These are phyloP conservation scores for Cosmia pyralina DNA, from an alignment of 2,888 invertebrate genomes.

Conservation along the genomic window DNA sequence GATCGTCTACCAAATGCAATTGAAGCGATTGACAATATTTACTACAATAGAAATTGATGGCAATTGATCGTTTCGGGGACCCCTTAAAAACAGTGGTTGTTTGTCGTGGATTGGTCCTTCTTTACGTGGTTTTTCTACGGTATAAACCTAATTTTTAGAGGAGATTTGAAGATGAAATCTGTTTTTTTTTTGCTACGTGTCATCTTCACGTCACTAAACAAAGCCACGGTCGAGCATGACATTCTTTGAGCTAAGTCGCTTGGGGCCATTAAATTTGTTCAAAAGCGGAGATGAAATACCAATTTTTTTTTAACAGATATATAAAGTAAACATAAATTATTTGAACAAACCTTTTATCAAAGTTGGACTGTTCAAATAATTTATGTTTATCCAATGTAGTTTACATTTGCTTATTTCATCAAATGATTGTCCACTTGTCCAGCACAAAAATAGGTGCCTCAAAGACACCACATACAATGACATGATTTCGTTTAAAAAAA, in stretches of 20 bases:
- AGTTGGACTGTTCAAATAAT: too few relatives aligned
- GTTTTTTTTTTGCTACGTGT: conserved; percentile 38
- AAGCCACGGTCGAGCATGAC: conserved; percentile 11
- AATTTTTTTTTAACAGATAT: background rate
- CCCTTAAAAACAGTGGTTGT: background rate
- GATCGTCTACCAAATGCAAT: too few relatives aligned
- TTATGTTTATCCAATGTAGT: too few relatives aligned
- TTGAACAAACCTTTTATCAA: background rate
- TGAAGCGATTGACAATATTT: too few relatives aligned
- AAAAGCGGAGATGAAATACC: background rate
- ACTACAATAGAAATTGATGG: too few relatives aligned
- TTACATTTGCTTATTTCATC: too few relatives aligned
- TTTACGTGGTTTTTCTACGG: background rate
- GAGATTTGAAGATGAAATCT: conserved; percentile 43
- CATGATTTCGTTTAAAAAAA: background rate
- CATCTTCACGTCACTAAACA: conserved; percentile 34
- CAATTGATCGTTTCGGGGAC: too few relatives aligned
- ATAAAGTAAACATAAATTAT: background rate
- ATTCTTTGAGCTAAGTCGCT: background rate
- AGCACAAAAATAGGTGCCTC: background rate
- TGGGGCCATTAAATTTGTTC: conserved; percentile 35
- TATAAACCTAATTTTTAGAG: conserved; percentile 19
- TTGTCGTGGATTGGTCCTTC: background rate
- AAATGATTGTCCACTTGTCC: background rate
- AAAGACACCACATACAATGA: background rate